phyloP scores from a whole-genome alignment of 2,888 invertebrate species.

The Eubasilissa splendida region DNA sequence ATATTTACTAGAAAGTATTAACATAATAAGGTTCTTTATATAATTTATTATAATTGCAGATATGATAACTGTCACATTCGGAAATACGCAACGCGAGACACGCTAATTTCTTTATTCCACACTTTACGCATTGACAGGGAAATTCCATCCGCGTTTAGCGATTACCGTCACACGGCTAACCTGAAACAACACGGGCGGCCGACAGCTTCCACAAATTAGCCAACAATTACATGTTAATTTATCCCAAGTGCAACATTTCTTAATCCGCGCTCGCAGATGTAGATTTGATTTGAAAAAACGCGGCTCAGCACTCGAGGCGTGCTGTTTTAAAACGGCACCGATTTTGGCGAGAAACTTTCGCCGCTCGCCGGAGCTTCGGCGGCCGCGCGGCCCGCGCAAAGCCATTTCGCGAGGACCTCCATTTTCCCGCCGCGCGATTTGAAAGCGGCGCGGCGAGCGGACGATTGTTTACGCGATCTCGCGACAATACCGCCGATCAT shows the following conservation, averaged over 20 bases:
- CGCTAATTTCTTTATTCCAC: no score
- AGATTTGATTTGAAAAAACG: background rate
- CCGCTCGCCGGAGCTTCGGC: no score
- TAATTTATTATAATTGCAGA: no score
- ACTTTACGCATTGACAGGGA: no score
- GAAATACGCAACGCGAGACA: no score
- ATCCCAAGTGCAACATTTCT: background rate
- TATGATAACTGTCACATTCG: no score
- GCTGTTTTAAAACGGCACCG: background rate
- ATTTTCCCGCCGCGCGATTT: conserved; percentile 17
- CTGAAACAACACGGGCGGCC: no score
- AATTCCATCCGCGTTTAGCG: no score
- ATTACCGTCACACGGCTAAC: no score
- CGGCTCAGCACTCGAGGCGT: background rate
- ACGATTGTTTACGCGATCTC: conserved; percentile 15
- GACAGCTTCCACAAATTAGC: no score
- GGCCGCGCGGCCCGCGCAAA: background rate
- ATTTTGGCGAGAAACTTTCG: conserved; percentile 10
- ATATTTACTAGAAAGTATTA: no score
- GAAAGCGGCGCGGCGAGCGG: background rate
- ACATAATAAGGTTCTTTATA: no score
- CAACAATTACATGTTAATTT: background rate
- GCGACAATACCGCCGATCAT: conserved; percentile 10
- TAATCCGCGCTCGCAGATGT: background rate
- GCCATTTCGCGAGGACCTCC: background rate